Evolutionary conservation across 2,113 vertebrate genomes (phyloP), one percentile per base, ranked within the genome.

Genomic region (Hemiscyllium ocellatum): DNA sequence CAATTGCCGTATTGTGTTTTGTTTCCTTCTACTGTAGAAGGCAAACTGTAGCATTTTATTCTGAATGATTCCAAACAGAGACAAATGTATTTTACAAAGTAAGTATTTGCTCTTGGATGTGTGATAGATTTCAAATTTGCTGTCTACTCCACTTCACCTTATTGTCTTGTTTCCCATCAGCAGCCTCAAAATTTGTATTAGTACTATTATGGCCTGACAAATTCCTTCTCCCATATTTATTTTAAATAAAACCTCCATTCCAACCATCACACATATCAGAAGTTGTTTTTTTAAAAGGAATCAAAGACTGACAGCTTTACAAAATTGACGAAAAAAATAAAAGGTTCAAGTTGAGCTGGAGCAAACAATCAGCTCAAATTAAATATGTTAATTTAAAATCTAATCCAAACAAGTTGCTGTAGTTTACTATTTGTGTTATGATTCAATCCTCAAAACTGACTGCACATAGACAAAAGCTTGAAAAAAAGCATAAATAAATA

Each of bases 401-500:
- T 91, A 91, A 66, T 37, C 89, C 61, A 91, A 91, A 91, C 13
- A 66, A 91, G 66, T 91, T 90, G 87, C 87, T 65, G 15, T 83
- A 42, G 42, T 83, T 90, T 89, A 33, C 61, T 61, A 90, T 91
- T 91, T 33, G 33, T 6, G 56, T 65, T 91, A 65, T 91, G 33
- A 91, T 37, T 91, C n/a, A 37, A 93, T 37, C 56, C 89, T 91
- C 29, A 42, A 66, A 66, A 91, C 29, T 61, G 61, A 93, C 65
- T 66, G 89, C n/a, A 37, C 19, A 66, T 19, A 93, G 89, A 93
- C 89, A 93, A 93, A 93, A 33, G 24, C 56, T 15, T 91, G 52
- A 91, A 91, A 89, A 47, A 89, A 66, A 93, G 10, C 89, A 93
- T 93, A 93, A 93, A 93, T 93, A 93, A 93, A 93, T 93, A 93